Conservation (phyloP, 2,888 invertebrate species). For the Agonopterix alstromeriana region DNA sequence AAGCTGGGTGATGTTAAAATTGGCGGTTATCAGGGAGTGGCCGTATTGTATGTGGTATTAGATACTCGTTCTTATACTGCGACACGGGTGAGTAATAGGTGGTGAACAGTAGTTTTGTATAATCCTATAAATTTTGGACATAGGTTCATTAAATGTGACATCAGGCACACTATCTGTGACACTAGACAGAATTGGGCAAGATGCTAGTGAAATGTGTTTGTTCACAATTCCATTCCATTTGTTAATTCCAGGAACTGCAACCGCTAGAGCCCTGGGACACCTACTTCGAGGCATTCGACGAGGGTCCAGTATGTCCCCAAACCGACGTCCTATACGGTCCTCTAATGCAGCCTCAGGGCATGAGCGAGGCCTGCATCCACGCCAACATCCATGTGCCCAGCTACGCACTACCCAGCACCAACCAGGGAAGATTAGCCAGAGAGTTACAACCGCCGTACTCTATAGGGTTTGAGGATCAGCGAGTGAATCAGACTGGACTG, state of each 20-base stretch:
- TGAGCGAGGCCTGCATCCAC: conserved; percentile 55
- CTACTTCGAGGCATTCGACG: conserved; percentile 71
- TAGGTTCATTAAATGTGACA: no score
- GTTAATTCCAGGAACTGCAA: conserved; percentile 67
- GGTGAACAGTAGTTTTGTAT: no score
- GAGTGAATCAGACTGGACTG: conserved; percentile 17
- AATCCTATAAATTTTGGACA: no score
- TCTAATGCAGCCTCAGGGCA: conserved; percentile 30
- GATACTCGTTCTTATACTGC: no score
- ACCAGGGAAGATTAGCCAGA: conserved; percentile 7
- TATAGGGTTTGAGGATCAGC: conserved; percentile 9
- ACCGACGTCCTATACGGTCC: conserved; percentile 54
- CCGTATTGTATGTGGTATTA: no score
- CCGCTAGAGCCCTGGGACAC: conserved; percentile 70
- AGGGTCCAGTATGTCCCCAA: conserved; percentile 79
- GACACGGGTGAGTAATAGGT: no score
- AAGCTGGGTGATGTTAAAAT: no score
- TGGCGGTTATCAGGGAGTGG: no score
- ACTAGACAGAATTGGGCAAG: no score
- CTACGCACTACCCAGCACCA: conserved; percentile 21
- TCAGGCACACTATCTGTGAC: no score
- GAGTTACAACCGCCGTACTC: conserved; percentile 21
- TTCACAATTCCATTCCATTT: no score
- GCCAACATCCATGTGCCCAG: conserved; percentile 58
- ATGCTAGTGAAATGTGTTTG: no score